phyloP scores from a whole-genome alignment of 2,888 invertebrate genomes.

The Sarcophaga variegata region DNA sequence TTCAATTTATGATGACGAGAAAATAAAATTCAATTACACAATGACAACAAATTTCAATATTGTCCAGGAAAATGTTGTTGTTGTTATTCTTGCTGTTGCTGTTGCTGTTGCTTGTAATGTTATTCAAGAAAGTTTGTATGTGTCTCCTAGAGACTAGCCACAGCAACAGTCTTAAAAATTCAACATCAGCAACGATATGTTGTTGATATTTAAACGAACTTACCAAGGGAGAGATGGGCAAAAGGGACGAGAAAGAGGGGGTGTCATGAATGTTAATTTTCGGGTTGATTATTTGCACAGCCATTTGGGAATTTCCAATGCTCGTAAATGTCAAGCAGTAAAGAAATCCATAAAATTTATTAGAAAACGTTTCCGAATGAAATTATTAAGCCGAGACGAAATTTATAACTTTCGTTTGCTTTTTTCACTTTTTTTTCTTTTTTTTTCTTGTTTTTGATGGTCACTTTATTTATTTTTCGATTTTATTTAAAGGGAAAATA shows the following conservation, averaged over 20 bases:
- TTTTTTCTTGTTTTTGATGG: too few species aligned
- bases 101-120: neutral
- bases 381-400: neutral
- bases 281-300: slow-evolving; percentile 6
- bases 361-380: neutral
- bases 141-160: neutral
- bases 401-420: slow-evolving; percentile 6
- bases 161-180: neutral
- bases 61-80: neutral
- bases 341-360: slow-evolving; percentile 2
- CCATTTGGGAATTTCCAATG: slow-evolving; percentile 3
- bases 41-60: slow-evolving; percentile 48
- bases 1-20: slow-evolving; percentile 44
- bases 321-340: slow-evolving; percentile 6
- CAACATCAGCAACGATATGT: too few species aligned
- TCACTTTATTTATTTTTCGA: too few species aligned
- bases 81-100: neutral
- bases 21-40: slow-evolving; percentile 56
- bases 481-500: too few species aligned
- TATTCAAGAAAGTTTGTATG: neutral
- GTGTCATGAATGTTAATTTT: neutral
- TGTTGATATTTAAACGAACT: too few species aligned
- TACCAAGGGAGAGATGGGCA: too few species aligned
- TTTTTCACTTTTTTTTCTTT: neutral
- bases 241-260: neutral